A percentile compares a stretch with the other conserved stretches of the same genome.
phyloP scores from a whole-genome alignment of 2,113 vertebrate species.

The Campylomormyrus numenius region DNA sequence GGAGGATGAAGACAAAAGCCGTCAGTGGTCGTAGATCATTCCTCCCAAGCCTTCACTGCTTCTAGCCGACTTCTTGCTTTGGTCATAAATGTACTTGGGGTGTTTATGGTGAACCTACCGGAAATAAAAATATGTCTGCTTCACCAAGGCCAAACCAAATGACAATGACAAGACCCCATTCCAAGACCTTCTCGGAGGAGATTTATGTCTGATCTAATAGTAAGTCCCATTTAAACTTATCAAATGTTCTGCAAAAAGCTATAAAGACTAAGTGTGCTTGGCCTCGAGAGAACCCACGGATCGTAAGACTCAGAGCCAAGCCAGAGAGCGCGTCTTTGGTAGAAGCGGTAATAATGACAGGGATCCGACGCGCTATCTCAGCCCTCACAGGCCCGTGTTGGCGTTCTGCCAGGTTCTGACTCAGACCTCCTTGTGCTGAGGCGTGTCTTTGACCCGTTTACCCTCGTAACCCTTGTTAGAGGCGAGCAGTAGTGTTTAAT shows the following conservation, averaged over 20 bases:
- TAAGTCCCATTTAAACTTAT: not conserved
- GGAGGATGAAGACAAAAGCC: not conserved
- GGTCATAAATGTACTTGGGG: not conserved
- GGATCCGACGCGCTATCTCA: not conserved
- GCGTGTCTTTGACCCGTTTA: not conserved
- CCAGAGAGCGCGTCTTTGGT: not conserved
- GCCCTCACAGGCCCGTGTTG: not conserved
- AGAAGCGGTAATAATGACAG: not conserved
- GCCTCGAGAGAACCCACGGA: not conserved
- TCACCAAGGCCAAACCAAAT: not conserved
- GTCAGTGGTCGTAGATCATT: not conserved
- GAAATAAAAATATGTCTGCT: not conserved
- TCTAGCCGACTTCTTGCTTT: not conserved
- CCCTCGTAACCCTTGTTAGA: too few species aligned
- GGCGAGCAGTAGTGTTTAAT: not conserved
- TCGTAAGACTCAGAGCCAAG: not conserved
- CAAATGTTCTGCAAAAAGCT: constrained; percentile 1
- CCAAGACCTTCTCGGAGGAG: not conserved
- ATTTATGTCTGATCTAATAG: constrained; percentile 1
- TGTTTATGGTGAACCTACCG: not conserved
- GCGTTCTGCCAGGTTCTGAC: constrained; percentile 1
- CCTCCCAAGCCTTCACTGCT: not conserved
- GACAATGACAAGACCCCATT: not conserved
- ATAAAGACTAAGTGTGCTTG: not conserved
- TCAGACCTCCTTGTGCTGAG: not conserved